Evolutionary conservation across 2,113 vertebrate genomes (phyloP).

Genomic region (Amphilophus citrinellus): DNA sequence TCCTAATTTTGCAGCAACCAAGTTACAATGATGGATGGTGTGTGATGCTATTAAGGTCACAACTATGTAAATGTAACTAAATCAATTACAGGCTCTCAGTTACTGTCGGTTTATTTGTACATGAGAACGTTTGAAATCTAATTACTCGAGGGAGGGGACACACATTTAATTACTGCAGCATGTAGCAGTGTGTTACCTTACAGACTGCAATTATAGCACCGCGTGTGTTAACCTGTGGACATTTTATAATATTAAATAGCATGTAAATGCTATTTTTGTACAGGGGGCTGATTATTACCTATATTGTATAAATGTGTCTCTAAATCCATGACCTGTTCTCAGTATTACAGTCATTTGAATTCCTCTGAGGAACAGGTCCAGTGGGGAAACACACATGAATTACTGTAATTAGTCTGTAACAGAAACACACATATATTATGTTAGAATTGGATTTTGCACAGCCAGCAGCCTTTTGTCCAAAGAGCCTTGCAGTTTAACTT

Average conservation of each 20-base stretch:
- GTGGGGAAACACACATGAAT: constrained; percentile 30
- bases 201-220: not conserved
- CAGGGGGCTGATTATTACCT: not conserved
- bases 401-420: constrained; percentile 7
- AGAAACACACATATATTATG: constrained; percentile 6
- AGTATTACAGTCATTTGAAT: constrained; percentile 20
- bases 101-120: constrained; percentile 4
- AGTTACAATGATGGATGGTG: not conserved
- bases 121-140: not conserved
- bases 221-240: not conserved
- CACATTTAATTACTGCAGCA: not conserved
- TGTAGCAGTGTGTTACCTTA: not conserved
- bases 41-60: not conserved
- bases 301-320: not conserved
- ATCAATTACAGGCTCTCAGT: constrained; percentile 20
- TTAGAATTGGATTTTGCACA: constrained; percentile 7
- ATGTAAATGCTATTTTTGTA: not conserved
- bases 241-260: not conserved
- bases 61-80: constrained; percentile 1
- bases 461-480: constrained; percentile 3
- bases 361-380: constrained; percentile 36
- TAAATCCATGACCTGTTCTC: constrained; percentile 42
- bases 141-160: not conserved
- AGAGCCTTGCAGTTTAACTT: constrained; percentile 27
- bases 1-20: not conserved